Evolutionary conservation across 2,797 vertebrate genomes (phyloP).

Genomic region (Zalophus californianus): DNA sequence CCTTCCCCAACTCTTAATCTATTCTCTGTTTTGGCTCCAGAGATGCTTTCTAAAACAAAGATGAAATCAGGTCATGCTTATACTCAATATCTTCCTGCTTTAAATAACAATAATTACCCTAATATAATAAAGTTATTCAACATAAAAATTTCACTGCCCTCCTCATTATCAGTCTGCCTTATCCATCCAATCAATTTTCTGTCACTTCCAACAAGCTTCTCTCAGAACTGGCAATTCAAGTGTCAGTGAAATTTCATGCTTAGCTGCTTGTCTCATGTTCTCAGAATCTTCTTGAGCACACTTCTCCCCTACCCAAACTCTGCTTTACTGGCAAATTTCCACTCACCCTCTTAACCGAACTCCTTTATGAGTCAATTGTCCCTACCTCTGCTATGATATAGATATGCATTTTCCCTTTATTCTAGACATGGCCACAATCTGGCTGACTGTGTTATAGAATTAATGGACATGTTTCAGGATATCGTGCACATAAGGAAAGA

Average conservation of each 20-base stretch:
- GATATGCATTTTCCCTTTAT: neutral
- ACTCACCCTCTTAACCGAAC: neutral
- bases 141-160: constrained; percentile 32
- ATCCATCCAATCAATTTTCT: neutral
- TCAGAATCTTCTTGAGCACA: neutral
- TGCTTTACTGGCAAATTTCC: neutral
- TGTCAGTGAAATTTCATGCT: neutral
- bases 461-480: neutral
- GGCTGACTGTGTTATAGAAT: neutral
- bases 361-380: neutral
- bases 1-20: neutral
- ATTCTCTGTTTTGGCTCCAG: neutral
- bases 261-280: neutral
- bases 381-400: neutral
- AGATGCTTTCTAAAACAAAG: constrained; percentile 33
- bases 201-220: neutral
- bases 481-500: neutral
- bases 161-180: neutral
- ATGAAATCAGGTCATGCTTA: constrained; percentile 27
- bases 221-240: neutral
- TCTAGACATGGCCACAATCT: neutral
- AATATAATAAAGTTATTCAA: neutral
- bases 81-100: neutral
- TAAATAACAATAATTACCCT: neutral
- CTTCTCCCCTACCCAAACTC: neutral